A percentile compares a stretch with the other conserved stretches of the same genome.
Evolutionary conservation across 2,113 vertebrate genomes (phyloP).

Genomic region (Stegastes partitus): DNA sequence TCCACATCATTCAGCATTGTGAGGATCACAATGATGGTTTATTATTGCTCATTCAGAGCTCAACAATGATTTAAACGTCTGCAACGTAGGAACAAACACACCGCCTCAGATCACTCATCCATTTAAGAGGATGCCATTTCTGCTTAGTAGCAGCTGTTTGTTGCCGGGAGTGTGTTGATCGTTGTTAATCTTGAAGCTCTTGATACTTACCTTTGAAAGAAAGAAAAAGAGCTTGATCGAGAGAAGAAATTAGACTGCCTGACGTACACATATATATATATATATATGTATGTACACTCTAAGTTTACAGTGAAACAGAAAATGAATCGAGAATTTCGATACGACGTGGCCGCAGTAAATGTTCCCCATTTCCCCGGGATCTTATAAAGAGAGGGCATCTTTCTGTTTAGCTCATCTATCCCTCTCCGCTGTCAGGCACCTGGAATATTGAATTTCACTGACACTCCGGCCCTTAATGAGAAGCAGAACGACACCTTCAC

Average conservation of each 20-base stretch:
- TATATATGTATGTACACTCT: constrained; percentile 16
- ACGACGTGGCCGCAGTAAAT: constrained; percentile 48
- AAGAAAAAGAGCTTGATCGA: constrained; percentile 2
- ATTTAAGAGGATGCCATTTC: constrained; percentile 67
- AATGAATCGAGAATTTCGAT: constrained; percentile 23
- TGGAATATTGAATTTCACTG: constrained; percentile 67
- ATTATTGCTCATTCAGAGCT: constrained; percentile 77
- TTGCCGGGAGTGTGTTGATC: constrained; percentile 32
- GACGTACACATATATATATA: constrained; percentile 1
- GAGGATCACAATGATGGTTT: constrained; percentile 76
- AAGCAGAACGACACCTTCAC: constrained; percentile 73
- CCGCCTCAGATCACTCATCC: constrained; percentile 70
- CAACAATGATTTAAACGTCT: constrained; percentile 68
- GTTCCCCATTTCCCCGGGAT: constrained; percentile 58
- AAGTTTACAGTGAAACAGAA: constrained; percentile 33
- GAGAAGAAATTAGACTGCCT: constrained; percentile 9
- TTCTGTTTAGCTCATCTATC: constrained; percentile 55
- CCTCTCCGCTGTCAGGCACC: constrained; percentile 63
- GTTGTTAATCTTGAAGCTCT: constrained; percentile 41
- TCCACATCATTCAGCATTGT: constrained; percentile 77
- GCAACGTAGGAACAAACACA: constrained; percentile 63
- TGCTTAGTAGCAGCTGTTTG: constrained; percentile 54
- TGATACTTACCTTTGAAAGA: constrained; percentile 23
- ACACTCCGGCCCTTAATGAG: constrained; percentile 70
- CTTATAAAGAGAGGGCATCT: constrained; percentile 64